Conservation (phyloP, 2,797 vertebrate species). For the Sphaeramia orbicularis region DNA sequence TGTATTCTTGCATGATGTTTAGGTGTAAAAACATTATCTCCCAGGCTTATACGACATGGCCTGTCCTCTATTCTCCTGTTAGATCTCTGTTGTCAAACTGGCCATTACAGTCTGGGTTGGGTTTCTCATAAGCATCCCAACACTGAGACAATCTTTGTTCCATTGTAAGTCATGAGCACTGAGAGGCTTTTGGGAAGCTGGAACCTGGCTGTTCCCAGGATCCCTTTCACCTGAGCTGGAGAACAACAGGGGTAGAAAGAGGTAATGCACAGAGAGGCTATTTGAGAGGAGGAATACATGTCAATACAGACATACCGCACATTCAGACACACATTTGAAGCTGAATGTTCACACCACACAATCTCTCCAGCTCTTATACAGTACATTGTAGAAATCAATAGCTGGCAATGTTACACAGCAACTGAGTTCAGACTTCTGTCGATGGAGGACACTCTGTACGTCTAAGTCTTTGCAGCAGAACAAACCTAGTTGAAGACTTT, state of each 20-base stretch:
- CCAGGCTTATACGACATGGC: constrained; percentile 23
- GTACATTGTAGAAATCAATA: neutral
- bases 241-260: constrained; percentile 43
- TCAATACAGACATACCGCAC: constrained; percentile 15
- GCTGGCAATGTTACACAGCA: neutral
- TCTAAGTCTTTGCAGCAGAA: too few relatives aligned
- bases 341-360: constrained; percentile 10
- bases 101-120: constrained; percentile 73
- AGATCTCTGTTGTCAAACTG: constrained; percentile 60
- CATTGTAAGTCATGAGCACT: constrained; percentile 64
- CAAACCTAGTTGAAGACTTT: too few relatives aligned
- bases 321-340: constrained; percentile 3
- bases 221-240: constrained; percentile 76
- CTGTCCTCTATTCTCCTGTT: constrained; percentile 31
- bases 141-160: constrained; percentile 82
- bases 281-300: constrained; percentile 27
- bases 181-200: constrained; percentile 73
- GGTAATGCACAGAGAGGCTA: constrained; percentile 43
- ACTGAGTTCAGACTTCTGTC: constrained; percentile 1
- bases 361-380: neutral
- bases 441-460: neutral
- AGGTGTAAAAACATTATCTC: constrained; percentile 18
- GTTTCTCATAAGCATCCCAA: constrained; percentile 73
- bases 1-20: constrained; percentile 4
- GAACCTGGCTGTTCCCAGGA: constrained; percentile 76